A percentile compares a stretch with the other conserved stretches of the same genome.
Conservation (phyloP, 2,113 vertebrate species). For the Xiphophorus couchianus region DNA sequence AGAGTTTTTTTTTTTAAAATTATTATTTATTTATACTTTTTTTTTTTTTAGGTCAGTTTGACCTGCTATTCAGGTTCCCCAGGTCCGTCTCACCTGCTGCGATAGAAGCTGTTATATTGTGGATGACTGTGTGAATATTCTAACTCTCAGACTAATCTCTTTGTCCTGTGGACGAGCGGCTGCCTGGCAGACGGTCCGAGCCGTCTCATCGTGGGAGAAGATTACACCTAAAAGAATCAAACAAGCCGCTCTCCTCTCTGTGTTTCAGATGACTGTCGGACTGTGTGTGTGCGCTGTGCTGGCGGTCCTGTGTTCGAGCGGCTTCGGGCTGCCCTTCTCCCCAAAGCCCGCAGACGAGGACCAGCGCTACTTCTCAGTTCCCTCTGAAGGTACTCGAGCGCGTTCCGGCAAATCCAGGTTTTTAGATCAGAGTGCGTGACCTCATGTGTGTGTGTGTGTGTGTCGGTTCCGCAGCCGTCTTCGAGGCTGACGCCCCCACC, state of each 20-base stretch:
- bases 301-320: slow-evolving; percentile 83
- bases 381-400: slow-evolving; percentile 54
- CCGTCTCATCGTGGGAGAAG: slow-evolving; percentile 10
- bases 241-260: slow-evolving; percentile 17
- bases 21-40: no score
- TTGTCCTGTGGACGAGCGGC: slow-evolving; percentile 4
- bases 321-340: slow-evolving; percentile 81
- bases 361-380: slow-evolving; percentile 44
- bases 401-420: background rate
- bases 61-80: background rate
- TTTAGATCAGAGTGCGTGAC: background rate
- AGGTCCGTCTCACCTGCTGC: background rate
- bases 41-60: background rate
- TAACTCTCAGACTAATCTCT: background rate
- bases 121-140: slow-evolving; percentile 10
- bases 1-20: background rate
- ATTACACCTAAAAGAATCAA: background rate
- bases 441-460: background rate
- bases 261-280: slow-evolving; percentile 86
- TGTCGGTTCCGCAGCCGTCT: slow-evolving; percentile 41
- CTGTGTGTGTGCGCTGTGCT: slow-evolving; percentile 87
- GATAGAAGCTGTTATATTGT: background rate
- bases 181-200: slow-evolving; percentile 28
- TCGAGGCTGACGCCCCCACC: slow-evolving; percentile 43
- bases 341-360: slow-evolving; percentile 58